Conservation (phyloP, 2,888 invertebrate genomes). For the Antheraea yamamai region DNA sequence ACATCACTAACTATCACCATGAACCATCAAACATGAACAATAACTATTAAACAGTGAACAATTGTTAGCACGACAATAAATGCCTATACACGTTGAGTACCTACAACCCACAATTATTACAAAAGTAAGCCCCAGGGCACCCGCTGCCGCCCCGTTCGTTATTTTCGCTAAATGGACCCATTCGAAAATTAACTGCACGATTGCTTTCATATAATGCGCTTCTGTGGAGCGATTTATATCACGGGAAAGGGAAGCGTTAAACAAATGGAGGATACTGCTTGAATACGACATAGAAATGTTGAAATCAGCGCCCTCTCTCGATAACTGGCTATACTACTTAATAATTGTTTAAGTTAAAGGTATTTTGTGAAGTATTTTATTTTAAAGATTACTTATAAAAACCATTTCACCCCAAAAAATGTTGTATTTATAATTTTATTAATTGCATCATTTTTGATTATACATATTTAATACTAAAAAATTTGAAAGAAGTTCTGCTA, state of each 20-base stretch:
- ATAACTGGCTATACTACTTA: conserved; percentile 39
- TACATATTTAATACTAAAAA: neutral
- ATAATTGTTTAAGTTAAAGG: neutral
- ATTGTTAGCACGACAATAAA: conserved; percentile 48
- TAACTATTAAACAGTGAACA: conserved; percentile 42
- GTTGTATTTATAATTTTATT: neutral
- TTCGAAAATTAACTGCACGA: conserved; percentile 77
- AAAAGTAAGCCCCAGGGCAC: conserved; percentile 51
- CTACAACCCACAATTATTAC: conserved; percentile 50
- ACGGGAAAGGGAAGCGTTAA: conserved; percentile 30
- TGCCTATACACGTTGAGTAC: conserved; percentile 35
- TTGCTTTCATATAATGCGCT: conserved; percentile 70
- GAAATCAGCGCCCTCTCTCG: conserved; percentile 51
- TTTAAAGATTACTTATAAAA: neutral
- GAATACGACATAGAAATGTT: neutral
- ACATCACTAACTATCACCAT: conserved; percentile 45
- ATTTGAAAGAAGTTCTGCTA: conserved; percentile 30
- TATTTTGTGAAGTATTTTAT: neutral
- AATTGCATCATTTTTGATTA: neutral
- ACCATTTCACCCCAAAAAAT: neutral
- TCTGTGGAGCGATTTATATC: conserved; percentile 56
- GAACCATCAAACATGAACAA: conserved; percentile 53
- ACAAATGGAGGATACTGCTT: conserved; percentile 19
- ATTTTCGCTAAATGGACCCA: conserved; percentile 73
- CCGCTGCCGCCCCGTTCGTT: conserved; percentile 44